Base-by-base conservation (phyloP, 2,113 vertebrate genomes). In the Raja brachyura region DNA sequence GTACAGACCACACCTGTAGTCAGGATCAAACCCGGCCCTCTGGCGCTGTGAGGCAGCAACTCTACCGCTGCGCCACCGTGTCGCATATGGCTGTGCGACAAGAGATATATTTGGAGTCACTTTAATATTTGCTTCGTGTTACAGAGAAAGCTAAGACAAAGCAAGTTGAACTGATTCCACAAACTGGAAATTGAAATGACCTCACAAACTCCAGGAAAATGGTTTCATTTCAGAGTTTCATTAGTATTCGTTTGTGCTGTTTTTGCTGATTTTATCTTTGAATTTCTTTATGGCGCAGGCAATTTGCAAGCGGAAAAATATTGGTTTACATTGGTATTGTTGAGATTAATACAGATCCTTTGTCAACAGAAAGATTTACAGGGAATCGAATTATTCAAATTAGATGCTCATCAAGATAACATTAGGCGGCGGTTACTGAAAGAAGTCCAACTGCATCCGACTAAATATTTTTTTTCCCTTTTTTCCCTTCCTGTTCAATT, bases 331-430 rank as follows among this genome's bases (percentile, higher is more conserved):
- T 88, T 88, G n/a, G 63, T 25, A 63, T 63, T 31, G 31, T 88
- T 88, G 83, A 59, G 83, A 88, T 88, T n/a, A 88, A 66, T 61
- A n/a, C 54, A 85, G 54, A 85, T 59, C 54, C n/a, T 88, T 88
- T 88, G 56, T 61, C 83, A 63, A 18, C 83, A 88, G n/a, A 88
- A 66, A 63, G 83, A 88, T 63, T 88, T 88, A 63, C 14, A 88
- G 59, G 63, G 59, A 28, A 88, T 88, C 25, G 18, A 59, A 63
- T 25, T 63, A 88, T 63, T 88, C 83, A n/a, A 59, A 88, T 63
- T 31, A 31, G 28, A 33, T 88, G 59, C 56, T 16, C 4, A 13
- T 31, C 16, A 5, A 31, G 59, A 63, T 66, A 33, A 61, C 14
- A n/a, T 25, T 22, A n/a, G 56, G 56, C 81, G 11, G 54, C 61